Base-by-base conservation (phyloP, 2,113 vertebrate species). In the Psilopogon haemacephalus region DNA sequence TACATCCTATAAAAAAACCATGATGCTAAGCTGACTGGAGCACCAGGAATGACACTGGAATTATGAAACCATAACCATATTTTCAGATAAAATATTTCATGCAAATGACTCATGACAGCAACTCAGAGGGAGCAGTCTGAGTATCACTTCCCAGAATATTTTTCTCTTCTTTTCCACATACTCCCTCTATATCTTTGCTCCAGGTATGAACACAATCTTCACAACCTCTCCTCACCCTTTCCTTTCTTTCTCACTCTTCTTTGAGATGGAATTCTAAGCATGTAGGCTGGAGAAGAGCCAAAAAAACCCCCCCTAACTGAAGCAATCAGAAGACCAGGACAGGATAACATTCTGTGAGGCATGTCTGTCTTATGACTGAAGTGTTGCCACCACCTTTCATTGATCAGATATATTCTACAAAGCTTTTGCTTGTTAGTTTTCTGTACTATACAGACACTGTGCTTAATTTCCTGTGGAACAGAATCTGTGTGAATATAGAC, bases 281-380 rank as follows among this genome's bases (percentile, higher is more conserved):
- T 5, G 30, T 24, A 30, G n/a, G 5, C 32, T 65, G 12, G 35
- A 70, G 62, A 7, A 40, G 8, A n/a, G n/a, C 17, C 33, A 32
- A 60, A 77, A 69, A 35, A 8, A 9, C 13, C 7, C 10, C 11
- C 8, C 11, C 20, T 65, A 8, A n/a, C 8, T 2, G 3, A 11
- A 72, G 8, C 0, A 0, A 32, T n/a, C 15, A 54, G 46, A 70
- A n/a, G 24, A 37, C 2, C 24, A 30, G 24, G 38, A 20, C 8
- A 8, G 21, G 18, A 3, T 13, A 77, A 14, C 21, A 55, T 1
- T 3, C 13, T 23, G 23, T 32, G 32, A 81, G 44, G 9, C 15
- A 50, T 0, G 0, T 0, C 33, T 60, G 30, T 11, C 24, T 20
- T 6, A 15, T 37, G 33, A 13, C 24, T 59, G 60, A 35, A 15